phyloP scores from a whole-genome alignment of 1,140 invertebrate species.

The Drosophila carrolli region DNA sequence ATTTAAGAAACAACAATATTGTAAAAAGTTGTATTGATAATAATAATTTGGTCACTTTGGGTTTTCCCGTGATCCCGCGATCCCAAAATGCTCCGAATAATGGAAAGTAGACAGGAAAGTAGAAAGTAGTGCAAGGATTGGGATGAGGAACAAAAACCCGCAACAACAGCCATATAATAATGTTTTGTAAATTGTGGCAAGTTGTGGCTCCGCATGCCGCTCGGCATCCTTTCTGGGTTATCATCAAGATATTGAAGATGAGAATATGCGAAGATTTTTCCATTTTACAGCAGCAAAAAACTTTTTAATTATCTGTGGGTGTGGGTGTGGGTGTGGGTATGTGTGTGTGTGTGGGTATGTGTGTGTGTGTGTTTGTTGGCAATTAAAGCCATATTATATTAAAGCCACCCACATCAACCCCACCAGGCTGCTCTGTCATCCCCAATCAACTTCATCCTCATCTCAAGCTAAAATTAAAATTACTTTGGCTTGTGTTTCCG shows the following conservation, averaged over 20 bases:
- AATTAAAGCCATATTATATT: slow-evolving; percentile 51
- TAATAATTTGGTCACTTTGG: too few species aligned
- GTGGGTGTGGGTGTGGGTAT: background rate
- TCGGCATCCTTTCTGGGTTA: slow-evolving; percentile 2
- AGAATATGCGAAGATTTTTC: slow-evolving; percentile 47
- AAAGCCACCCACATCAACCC: slow-evolving; percentile 5
- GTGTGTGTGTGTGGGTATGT: background rate
- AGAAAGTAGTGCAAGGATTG: slow-evolving; percentile 29
- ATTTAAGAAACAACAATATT: too few species aligned
- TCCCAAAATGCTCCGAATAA: background rate
- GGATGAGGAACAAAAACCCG: slow-evolving; percentile 5
- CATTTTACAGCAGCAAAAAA: slow-evolving; percentile 30
- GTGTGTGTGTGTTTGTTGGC: slow-evolving; percentile 32
- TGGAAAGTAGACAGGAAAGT: slow-evolving; percentile 4
- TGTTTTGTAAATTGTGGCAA: slow-evolving; percentile 58
- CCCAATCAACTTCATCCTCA: slow-evolving; percentile 40
- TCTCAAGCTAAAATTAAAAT: slow-evolving; percentile 43
- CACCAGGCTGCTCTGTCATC: slow-evolving; percentile 19
- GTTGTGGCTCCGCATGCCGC: slow-evolving; percentile 13
- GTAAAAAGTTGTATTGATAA: too few species aligned
- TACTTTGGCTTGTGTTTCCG: slow-evolving; percentile 40
- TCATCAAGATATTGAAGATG: slow-evolving; percentile 33
- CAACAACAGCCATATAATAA: slow-evolving; percentile 48
- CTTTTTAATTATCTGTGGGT: slow-evolving; percentile 46
- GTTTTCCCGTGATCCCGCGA: too few species aligned